Percentiles rank a stretch among this genome's conserved stretches.
These are phyloP conservation scores for Protodeltote pygarga DNA, from an alignment of 2,888 invertebrate species.

Conservation along the genomic window DNA sequence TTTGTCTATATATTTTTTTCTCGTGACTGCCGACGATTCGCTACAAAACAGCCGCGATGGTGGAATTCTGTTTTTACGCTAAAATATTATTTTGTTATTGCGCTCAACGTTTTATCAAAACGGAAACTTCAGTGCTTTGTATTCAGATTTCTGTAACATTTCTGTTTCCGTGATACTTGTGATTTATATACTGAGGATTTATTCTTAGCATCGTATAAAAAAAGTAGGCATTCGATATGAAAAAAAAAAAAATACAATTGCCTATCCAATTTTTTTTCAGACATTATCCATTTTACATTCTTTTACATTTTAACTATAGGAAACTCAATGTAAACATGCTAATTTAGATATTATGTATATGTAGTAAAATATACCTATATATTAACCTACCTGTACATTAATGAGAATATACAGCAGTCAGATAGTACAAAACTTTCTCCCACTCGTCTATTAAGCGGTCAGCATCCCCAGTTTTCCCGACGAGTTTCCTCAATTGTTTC, in stretches of 20 bases:
- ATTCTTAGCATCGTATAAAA: neutral
- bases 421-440: conserved; percentile 32
- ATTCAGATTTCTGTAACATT: conserved; percentile 33
- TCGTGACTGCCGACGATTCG: conserved; percentile 44
- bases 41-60: conserved; percentile 25
- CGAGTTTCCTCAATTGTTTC: conserved; percentile 74
- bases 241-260: too few species aligned
- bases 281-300: too few species aligned
- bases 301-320: too few species aligned
- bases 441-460: conserved; percentile 45
- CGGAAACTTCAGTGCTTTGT: conserved; percentile 41
- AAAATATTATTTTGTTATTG: conserved; percentile 31
- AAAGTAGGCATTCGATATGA: neutral
- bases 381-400: conserved; percentile 1
- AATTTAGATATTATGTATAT: neutral
- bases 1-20: conserved; percentile 55
- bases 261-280: too few species aligned
- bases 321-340: too few species aligned
- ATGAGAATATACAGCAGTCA: conserved; percentile 16
- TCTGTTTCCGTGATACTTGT: conserved; percentile 9
- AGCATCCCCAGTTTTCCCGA: conserved; percentile 64
- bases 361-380: neutral
- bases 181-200: conserved; percentile 15
- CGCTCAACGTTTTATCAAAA: conserved; percentile 29
- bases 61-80: conserved; percentile 43